Base-by-base conservation (phyloP, 2,888 invertebrate species). In the Vanessa cardui region DNA sequence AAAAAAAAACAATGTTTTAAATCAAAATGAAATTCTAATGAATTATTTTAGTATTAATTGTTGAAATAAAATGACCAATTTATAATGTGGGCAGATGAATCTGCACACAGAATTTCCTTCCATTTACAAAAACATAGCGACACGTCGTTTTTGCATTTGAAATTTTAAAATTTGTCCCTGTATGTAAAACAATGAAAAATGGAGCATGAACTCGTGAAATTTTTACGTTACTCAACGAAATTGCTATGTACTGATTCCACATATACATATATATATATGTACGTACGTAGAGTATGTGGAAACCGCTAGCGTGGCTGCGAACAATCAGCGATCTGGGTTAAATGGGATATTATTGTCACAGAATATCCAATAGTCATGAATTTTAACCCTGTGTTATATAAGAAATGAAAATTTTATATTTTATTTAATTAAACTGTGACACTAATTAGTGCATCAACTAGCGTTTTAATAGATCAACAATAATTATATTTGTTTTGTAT, bases 291-390 rank as follows among this genome's bases (percentile, higher is more conserved):
- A 47, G 33, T 20, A 62, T 62, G 50, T 62, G 50, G 50, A 62
- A 49, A 50, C 49, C 49, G 39, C 61, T 49, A 46, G 45, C 59
- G 50, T 56, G 33, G 54, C 47, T 54, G 15, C 52, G 54, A 63
- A 63, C 63, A 63, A 54, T 63, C 63, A 63, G 45, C 31, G 46
- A 63, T 56, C 39, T 44, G 46, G 63, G 63, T 63, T 63, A 63
- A 63, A 63, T 63, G 63, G 54, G 39, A 63, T 63, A 56, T 45
- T 59, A 59, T 54, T 56, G 56, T 63, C 63, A 31, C 63, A 54
- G 54, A 45, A 56, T 56, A 56, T 39, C 46, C 45, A 63, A 54
- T 63, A 63, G 46, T 45, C 63, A 62, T 39, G 61, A 50, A 62
- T 33, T 47, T 47, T 39, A 33, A 49, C 39, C 39, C 46, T 46